Base-by-base conservation (phyloP, 1,140 invertebrate species). In the Polypedilum vanderplanki region DNA sequence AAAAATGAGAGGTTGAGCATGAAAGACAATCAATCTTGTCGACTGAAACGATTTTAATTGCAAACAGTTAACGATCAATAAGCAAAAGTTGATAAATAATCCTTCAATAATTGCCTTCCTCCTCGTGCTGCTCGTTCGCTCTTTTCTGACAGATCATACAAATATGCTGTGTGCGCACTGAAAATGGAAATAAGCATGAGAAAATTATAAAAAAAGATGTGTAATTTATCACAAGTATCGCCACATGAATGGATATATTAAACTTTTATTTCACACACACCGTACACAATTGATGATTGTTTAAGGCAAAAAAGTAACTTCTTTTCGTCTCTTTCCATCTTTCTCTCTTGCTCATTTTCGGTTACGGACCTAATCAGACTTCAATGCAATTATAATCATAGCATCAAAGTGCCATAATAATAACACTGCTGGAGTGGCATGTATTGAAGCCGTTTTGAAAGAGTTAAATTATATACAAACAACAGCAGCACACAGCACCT, bases 21-120 rank as follows among this genome's bases (percentile, higher is more conserved):
- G 46, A 57, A 57, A 57, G 17, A 18, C 17, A n/a, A 70, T 70
- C 65, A 70, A 70, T 70, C 65, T 70, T 70, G 46, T 57, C 20
- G 65, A 9, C 24, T 70, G 65, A 70, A 70, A 70, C 18, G 18
- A 70, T 70, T 70, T 70, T 70, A 70, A 70, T 70, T 70, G 20
- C 17, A 18, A 70, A 70, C 65, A 70, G 65, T 70, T 70, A 70
- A 70, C 65, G 20, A 18, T 70, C 18, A 70, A 70, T 70, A 70
- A 70, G 65, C 65, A 70, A 33, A 33, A 70, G 8, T 70, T 70
- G 65, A 70, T 70, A 70, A 70, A 70, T 70, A 70, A 70, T 70
- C 65, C 65, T 70, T 70, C 65, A 70, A 70, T 70, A 70, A 70
- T 70, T 70, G 20, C 65, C 20, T 70, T 70, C 65, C 20, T 70